Conservation (phyloP, 2,888 invertebrate species). For the Apamea anceps region DNA sequence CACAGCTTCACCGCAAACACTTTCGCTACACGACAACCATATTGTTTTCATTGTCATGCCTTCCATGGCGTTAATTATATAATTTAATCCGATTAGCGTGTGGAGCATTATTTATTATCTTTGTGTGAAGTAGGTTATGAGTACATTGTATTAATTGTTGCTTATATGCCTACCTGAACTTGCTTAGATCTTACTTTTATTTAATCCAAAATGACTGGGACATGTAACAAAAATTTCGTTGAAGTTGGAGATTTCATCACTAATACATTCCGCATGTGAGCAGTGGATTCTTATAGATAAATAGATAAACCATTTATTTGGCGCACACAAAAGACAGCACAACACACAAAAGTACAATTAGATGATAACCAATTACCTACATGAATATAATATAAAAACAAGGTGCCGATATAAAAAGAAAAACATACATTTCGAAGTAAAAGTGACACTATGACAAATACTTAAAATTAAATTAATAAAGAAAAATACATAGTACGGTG, state of each 20-base stretch:
- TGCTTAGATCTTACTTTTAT: neutral
- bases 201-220: neutral
- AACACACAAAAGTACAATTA: too few species aligned
- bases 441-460: too few species aligned
- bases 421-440: too few species aligned
- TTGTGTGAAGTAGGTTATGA: conserved; percentile 42
- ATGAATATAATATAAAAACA: too few species aligned
- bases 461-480: too few species aligned
- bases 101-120: conserved; percentile 2
- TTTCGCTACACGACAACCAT: conserved; percentile 45
- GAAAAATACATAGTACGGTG: too few species aligned
- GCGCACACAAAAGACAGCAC: too few species aligned
- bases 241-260: neutral
- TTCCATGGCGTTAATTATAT: conserved; percentile 26
- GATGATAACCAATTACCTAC: too few species aligned
- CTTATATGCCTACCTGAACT: neutral
- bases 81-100: conserved; percentile 39
- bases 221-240: neutral
- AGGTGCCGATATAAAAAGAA: too few species aligned
- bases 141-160: neutral
- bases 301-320: too few species aligned
- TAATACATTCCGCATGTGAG: neutral
- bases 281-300: too few species aligned
- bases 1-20: conserved; percentile 42
- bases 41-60: conserved; percentile 39